Percentiles rank a stretch among this genome's conserved stretches.
phyloP scores from a whole-genome alignment of 2,797 vertebrate species.

The Gambusia yucatana region DNA sequence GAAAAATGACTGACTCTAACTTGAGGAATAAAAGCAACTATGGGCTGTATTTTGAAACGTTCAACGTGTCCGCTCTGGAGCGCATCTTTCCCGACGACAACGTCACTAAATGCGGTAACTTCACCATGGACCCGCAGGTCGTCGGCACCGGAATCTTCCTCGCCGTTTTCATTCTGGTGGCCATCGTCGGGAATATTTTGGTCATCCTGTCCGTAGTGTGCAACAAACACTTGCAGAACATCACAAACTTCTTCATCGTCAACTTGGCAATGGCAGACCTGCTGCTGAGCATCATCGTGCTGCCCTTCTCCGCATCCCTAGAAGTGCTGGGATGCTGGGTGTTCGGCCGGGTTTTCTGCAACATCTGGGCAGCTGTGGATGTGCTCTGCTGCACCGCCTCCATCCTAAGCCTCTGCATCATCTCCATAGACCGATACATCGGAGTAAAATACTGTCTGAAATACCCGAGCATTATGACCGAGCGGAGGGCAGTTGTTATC shows the following conservation, averaged over 20 bases:
- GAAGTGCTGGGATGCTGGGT: constrained; percentile 96
- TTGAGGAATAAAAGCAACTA: constrained; percentile 86
- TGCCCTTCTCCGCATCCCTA: constrained; percentile 95
- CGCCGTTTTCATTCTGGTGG: constrained; percentile 89
- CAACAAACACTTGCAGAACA: constrained; percentile 94
- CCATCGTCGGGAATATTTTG: constrained; percentile 94
- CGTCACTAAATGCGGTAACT: constrained; percentile 79
- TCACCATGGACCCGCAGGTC: constrained; percentile 84
- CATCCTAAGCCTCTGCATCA: constrained; percentile 97
- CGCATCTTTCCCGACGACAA: constrained; percentile 71
- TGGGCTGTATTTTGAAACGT: constrained; percentile 79
- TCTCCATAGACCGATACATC: constrained; percentile 96
- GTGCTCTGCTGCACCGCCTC: constrained; percentile 98
- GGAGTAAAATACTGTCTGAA: constrained; percentile 95
- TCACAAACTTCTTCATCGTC: constrained; percentile 98
- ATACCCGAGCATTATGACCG: constrained; percentile 98
- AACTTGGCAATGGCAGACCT: constrained; percentile 97
- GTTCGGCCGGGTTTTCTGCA: constrained; percentile 95
- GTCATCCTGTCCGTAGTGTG: constrained; percentile 96
- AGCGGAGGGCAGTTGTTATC: constrained; percentile 89
- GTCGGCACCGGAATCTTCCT: constrained; percentile 90
- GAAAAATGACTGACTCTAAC: constrained; percentile 90
- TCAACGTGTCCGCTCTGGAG: constrained; percentile 68
- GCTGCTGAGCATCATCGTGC: constrained; percentile 90
- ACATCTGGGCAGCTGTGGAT: constrained; percentile 99